Evolutionary conservation across 1,140 invertebrate genomes (phyloP).

Genomic region (Eurosta solidaginis): DNA sequence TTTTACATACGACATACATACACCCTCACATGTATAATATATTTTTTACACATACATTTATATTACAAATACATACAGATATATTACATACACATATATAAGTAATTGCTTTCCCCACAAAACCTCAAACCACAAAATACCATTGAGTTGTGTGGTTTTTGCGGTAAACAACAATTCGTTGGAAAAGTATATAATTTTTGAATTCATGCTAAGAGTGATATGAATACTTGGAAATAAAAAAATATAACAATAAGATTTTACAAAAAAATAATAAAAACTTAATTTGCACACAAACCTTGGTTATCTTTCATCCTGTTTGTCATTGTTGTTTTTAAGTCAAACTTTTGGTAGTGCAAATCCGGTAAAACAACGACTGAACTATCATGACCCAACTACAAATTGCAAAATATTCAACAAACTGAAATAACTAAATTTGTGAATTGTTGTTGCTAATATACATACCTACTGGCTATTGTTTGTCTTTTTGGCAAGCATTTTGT

Average conservation of each 20-base stretch:
- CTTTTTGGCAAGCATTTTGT: not conserved
- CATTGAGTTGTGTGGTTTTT: conserved; percentile 13
- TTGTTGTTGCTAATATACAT: not conserved
- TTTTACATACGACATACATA: not conserved
- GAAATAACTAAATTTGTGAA: not conserved
- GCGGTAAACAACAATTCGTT: not conserved
- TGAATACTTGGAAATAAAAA: not conserved
- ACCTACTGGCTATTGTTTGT: too few relatives aligned
- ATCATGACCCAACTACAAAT: not conserved
- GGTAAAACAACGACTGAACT: not conserved
- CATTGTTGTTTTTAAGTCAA: not conserved
- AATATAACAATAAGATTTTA: too few relatives aligned
- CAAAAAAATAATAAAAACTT: too few relatives aligned
- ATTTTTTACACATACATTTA: too few relatives aligned
- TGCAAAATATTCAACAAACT: not conserved
- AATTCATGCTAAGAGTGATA: not conserved
- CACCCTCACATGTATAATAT: too few relatives aligned
- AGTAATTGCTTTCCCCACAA: not conserved
- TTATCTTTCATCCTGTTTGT: not conserved
- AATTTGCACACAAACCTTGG: not conserved
- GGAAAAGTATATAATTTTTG: not conserved
- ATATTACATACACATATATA: not conserved
- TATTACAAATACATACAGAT: too few relatives aligned
- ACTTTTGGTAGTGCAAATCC: not conserved
- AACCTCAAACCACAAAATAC: not conserved